Conservation (phyloP, 2,888 invertebrate genomes). For the Pemphredon lugubris region DNA sequence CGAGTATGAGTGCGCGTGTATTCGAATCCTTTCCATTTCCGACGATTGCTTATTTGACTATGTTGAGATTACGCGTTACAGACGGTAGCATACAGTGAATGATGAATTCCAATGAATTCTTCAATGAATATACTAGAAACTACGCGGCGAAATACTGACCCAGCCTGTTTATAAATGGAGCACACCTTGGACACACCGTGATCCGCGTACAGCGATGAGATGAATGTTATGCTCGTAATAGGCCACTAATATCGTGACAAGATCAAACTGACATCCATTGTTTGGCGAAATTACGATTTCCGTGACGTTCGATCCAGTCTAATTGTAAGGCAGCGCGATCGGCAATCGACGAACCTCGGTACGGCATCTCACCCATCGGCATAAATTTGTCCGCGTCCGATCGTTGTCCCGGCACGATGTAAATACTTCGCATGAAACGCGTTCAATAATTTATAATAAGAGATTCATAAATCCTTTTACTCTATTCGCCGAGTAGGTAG, state of each 20-base stretch:
- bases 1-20: conserved; percentile 18
- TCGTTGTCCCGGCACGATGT: no score
- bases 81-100: conserved; percentile 13
- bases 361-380: no score
- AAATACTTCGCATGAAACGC: no score
- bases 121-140: conserved; percentile 16
- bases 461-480: no score
- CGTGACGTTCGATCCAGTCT: no score
- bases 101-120: conserved; percentile 10
- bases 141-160: conserved; percentile 16
- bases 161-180: not conserved
- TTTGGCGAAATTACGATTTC: no score
- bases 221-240: conserved; percentile 13
- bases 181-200: conserved; percentile 1
- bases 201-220: not conserved
- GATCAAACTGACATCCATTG: conserved; percentile 18
- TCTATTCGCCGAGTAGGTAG: no score
- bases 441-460: no score
- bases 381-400: no score
- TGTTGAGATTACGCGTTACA: conserved; percentile 21
- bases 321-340: no score
- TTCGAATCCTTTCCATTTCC: conserved; percentile 4
- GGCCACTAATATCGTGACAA: conserved; percentile 32
- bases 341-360: no score
- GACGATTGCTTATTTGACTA: conserved; percentile 2